Base-by-base conservation (phyloP, 1,140 invertebrate genomes). In the Neodiprion fabricii region DNA sequence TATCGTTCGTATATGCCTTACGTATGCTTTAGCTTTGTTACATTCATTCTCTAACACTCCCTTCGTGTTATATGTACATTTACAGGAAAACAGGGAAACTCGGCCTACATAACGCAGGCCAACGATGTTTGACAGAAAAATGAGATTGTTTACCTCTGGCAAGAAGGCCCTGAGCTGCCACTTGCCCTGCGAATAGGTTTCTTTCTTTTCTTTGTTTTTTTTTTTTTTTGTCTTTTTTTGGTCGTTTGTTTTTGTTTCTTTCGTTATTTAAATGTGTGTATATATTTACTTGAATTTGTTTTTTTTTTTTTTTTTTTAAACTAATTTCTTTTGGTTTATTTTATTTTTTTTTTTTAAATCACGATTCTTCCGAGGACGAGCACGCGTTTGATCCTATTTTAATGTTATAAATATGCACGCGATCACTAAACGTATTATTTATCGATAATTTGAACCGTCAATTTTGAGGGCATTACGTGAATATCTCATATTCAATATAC, bases 111-210 rank as follows among this genome's bases (percentile, higher is more conserved):
- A 71, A 79, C 72, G 79, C 72, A 40, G 70, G 48, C 14, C 14
- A 17, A 17, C 48, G 28, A 71, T 23, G 48, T 48, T 50, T 50
- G 70, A 71, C 48, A 48, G 48, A 48, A 71, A 50, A 49, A 48
- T 50, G 48, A 50, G 14, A 48, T 71, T 71, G 83, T 86, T 85
- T 85, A 85, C 82, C 84, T 84, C 79, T 79, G 77, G 77, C 77
- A 75, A 79, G 80, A 75, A 79, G 80, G 79, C 83, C 83, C 85
- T 84, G 81, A 78, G 81, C 82, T 79, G 80, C 79, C 74, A 79
- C 78, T 83, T 76, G 74, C 65, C 40, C 72, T 66, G 40, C 47
- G 48, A 70, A 70, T 74, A 40, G 21, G 48, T 23, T 14, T n/a
- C 9, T 68, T 14, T 48, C 49, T 68, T 23, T 48, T 48, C 66